phyloP scores from a whole-genome alignment of 1,140 invertebrate species.

The Gonioctena quinquepunctata region DNA sequence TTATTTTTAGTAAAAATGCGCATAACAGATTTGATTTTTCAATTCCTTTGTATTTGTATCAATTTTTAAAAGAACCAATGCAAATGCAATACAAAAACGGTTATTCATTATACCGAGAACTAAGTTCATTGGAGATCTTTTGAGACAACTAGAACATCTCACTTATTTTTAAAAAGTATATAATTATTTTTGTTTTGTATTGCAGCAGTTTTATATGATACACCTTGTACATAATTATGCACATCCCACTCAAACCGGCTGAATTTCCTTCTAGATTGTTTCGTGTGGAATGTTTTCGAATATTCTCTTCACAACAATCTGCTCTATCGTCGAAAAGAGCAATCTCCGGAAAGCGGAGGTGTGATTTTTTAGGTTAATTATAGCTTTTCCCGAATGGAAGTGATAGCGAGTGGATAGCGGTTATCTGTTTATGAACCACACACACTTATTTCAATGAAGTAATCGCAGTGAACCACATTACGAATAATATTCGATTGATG shows the following conservation, averaged over 20 bases:
- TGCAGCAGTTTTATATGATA: no score
- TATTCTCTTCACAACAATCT: not conserved
- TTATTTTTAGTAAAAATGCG: no score
- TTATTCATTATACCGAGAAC: no score
- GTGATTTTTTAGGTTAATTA: constrained; percentile 20
- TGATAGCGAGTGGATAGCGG: not conserved
- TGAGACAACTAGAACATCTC: no score
- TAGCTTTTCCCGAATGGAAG: constrained; percentile 17
- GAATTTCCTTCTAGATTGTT: not conserved
- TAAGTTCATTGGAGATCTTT: no score
- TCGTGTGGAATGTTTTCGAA: not conserved
- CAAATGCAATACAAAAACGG: no score
- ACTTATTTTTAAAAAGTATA: no score
- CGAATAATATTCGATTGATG: not conserved
- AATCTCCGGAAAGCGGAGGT: constrained; percentile 18
- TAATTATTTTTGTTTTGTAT: no score
- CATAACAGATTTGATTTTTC: no score
- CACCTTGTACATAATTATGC: no score
- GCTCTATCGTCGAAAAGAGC: not conserved
- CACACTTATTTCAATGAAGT: not conserved
- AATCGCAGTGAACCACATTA: not conserved
- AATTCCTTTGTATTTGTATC: no score
- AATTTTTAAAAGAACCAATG: no score
- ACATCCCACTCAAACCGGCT: not conserved
- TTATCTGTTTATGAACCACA: not conserved